Evolutionary conservation across 2,113 vertebrate species (phyloP), one percentile per base, ranked within the genome.

Genomic region (Pseudorectes ferrugineus): DNA sequence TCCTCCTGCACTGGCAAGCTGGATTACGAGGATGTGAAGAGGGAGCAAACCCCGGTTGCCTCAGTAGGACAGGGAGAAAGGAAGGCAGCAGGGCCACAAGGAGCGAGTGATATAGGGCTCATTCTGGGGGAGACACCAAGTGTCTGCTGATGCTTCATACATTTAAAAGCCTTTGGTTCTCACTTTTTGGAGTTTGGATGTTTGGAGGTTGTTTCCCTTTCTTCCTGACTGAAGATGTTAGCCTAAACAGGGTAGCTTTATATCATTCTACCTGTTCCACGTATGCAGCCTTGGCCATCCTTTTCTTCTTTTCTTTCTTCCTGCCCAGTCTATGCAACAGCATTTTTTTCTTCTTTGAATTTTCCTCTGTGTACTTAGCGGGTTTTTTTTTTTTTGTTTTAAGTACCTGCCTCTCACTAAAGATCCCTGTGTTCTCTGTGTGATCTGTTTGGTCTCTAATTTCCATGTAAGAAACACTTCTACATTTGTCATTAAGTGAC

Each of bases 221-320:
- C 42, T 78, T 67, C 43, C 15, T 67, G 40, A 35, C 38, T 36
- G 40, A 83, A 82, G 13, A 58, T 54, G 28, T 72, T 48, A 65
- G 26, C 29, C 36, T 63, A 7, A 58, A 74, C 46, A 85, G 42
- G 14, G 51, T 83, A 86, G 13, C 17, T 77, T 36, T 23, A 10
- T 33, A 48, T 49, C n/a, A 15, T 71, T 66, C 24, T 57, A 14
- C 24, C 28, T 63, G 24, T 84, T 93, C 20, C 43, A 73, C 35
- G 10, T 24, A 36, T 6, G 5, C 24, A 58, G 31, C 24, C 38
- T 52, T 72, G 28, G 5, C 12, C 26, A 12, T 28, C 38, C 29
- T 68, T 54, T 67, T 62, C 59, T 91, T 91, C 31, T 75, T 61
- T 66, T 63, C 61, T 89, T 89, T 55, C 24, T 88, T 79, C 18